Base-by-base conservation (phyloP, 2,113 vertebrate genomes). In the Symphodus melops region DNA sequence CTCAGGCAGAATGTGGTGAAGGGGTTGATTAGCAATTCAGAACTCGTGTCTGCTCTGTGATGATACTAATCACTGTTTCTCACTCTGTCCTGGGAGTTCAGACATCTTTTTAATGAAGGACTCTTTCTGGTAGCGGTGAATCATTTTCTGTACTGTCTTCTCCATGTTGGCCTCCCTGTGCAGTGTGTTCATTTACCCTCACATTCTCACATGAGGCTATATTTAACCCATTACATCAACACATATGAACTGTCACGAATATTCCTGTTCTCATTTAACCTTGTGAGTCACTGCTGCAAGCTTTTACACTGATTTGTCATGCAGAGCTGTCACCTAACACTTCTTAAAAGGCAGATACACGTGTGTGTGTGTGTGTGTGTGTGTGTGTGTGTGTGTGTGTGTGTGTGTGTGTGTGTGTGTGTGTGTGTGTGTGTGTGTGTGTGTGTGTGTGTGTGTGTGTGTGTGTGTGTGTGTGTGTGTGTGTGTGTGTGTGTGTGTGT, bases 241-340 rank as follows among this genome's bases (percentile, higher is more conserved):
- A 73, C 68, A 74, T 55, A 23, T 61, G 55, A 64, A 59, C 77
- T 77, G 46, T 72, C 68, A n/a, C 9, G 23, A 75, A 73, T 46
- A 53, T 54, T 28, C 65, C 52, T 72, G 54, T 33, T 77, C 71
- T 68, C 44, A 55, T 68, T 52, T 65, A 44, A 66, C 33, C 42
- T 68, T 13, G 68, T 87, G 84, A 89, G 76, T 91, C 85, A 88
- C 65, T 39, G 51, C 57, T 1, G 21, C 57, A 10, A 71, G 72
- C 44, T 70, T 65, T 72, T 59, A 60, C 68, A 55, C 75, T 8
- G 42, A 81, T 81, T 75, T 75, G 80, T 84, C 77, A 82, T 25
- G 36, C 49, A 39, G 44, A 48, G 42, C 54, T 61, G 41, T 62
- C 36, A 23, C 4, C 4, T 1, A 37, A 52, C 72, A 21, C 69